Percentiles rank a stretch among this genome's conserved stretches.
These are phyloP conservation scores for Drosophila paramelanica DNA, from an alignment of 2,888 invertebrate species.

Conservation along the genomic window DNA sequence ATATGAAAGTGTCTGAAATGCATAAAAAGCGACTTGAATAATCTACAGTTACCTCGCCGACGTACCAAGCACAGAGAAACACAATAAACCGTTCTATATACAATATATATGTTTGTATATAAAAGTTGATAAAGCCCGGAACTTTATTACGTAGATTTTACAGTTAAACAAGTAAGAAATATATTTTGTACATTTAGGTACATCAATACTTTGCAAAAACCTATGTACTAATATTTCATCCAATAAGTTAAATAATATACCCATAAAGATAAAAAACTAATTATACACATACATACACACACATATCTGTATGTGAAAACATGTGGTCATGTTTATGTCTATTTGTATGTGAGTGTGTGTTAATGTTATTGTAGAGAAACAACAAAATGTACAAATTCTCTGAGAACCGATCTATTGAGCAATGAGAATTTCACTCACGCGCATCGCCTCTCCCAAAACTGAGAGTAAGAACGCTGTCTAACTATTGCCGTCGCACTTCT, in stretches of 20 bases:
- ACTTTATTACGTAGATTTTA: neutral
- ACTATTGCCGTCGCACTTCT: constrained; percentile 44
- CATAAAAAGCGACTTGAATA: constrained; percentile 20
- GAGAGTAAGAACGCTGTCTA: constrained; percentile 41
- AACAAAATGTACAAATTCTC: constrained; percentile 20
- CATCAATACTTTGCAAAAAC: neutral
- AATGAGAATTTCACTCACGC: constrained; percentile 15
- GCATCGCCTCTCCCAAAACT: constrained; percentile 12
- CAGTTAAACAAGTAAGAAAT: too few species aligned
- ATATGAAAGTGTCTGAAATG: constrained; percentile 2
- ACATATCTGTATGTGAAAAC: neutral
- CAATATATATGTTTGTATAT: too few species aligned
- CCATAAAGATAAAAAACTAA: constrained; percentile 2
- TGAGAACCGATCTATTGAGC: constrained; percentile 50
- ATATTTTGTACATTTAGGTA: neutral
- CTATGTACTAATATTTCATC: neutral
- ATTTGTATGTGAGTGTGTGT: neutral
- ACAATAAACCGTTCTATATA: too few species aligned
- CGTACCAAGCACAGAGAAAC: neutral
- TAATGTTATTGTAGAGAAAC: constrained; percentile 20
- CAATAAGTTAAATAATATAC: neutral
- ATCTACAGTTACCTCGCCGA: constrained; percentile 8
- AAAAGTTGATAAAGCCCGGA: too few species aligned
- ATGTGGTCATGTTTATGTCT: neutral
- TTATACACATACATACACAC: neutral